Conservation (phyloP, 2,797 vertebrate species). For the Bufotes viridis region DNA sequence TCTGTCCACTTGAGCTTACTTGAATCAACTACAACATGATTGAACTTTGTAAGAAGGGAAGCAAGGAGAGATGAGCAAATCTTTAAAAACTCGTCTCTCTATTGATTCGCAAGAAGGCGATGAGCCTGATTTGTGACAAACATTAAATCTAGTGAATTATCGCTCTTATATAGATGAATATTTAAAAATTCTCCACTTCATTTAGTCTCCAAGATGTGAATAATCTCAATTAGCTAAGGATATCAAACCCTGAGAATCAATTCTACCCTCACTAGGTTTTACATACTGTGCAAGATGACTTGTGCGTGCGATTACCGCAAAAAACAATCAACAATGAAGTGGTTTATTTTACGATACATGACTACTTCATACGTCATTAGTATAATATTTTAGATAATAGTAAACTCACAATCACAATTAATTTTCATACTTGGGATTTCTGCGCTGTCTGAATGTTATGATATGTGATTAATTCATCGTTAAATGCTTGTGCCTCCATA, state of each 20-base stretch:
- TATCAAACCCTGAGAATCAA: neutral
- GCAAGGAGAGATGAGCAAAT: neutral
- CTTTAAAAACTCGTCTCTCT: conserved; percentile 1
- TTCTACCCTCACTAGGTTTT: neutral
- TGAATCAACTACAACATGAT: neutral
- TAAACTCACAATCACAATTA: too few species aligned
- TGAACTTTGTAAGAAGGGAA: neutral
- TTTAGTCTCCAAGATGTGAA: neutral
- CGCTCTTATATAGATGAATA: neutral
- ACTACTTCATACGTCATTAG: neutral
- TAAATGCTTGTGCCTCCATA: too few species aligned
- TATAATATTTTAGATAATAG: too few species aligned
- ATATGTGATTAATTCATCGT: too few species aligned
- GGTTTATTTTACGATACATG: neutral
- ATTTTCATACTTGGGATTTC: too few species aligned
- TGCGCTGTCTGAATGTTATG: too few species aligned
- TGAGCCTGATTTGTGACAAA: neutral
- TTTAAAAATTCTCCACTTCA: neutral
- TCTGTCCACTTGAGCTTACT: neutral
- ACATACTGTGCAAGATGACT: neutral
- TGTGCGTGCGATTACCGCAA: neutral
- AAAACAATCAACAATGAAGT: neutral
- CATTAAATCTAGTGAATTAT: neutral
- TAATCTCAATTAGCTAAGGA: neutral
- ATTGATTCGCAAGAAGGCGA: neutral